phyloP scores from a whole-genome alignment of 2,113 vertebrate genomes.

The Periophthalmus modestus region DNA sequence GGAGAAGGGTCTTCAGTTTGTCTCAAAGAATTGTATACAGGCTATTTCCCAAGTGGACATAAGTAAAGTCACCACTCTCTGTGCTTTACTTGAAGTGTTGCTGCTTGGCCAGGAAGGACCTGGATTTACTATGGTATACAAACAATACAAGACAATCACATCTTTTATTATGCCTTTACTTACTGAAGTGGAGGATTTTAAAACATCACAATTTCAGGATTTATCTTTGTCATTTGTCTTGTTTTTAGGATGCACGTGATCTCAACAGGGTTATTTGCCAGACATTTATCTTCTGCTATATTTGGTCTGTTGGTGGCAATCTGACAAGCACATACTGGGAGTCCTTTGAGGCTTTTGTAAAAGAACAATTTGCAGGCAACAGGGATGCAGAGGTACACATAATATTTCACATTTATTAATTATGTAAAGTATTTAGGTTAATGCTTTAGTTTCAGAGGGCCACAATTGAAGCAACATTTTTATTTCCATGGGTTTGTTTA shows the following conservation, averaged over 20 bases:
- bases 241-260: slow-evolving; percentile 73
- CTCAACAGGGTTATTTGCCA: slow-evolving; percentile 77
- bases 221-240: slow-evolving; percentile 5
- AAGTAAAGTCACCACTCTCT: slow-evolving; percentile 87
- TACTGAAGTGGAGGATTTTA: background rate
- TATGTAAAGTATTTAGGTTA: background rate
- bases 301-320: slow-evolving; percentile 83
- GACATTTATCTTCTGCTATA: slow-evolving; percentile 85
- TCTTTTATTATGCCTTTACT: background rate
- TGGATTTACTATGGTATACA: slow-evolving; percentile 77
- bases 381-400: slow-evolving; percentile 74
- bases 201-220: background rate
- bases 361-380: slow-evolving; percentile 80
- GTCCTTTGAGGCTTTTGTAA: slow-evolving; percentile 81
- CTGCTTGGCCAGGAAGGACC: slow-evolving; percentile 76
- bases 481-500: background rate
- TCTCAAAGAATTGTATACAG: slow-evolving; percentile 80
- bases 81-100: slow-evolving; percentile 83
- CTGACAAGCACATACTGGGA: slow-evolving; percentile 77
- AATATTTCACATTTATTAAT: background rate
- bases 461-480: background rate
- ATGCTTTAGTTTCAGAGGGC: background rate
- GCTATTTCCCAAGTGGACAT: slow-evolving; percentile 87
- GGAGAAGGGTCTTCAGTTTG: slow-evolving; percentile 83
- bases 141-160: slow-evolving; percentile 6